phyloP scores from a whole-genome alignment of 2,113 vertebrate species.

The Ardeotis arabs region DNA sequence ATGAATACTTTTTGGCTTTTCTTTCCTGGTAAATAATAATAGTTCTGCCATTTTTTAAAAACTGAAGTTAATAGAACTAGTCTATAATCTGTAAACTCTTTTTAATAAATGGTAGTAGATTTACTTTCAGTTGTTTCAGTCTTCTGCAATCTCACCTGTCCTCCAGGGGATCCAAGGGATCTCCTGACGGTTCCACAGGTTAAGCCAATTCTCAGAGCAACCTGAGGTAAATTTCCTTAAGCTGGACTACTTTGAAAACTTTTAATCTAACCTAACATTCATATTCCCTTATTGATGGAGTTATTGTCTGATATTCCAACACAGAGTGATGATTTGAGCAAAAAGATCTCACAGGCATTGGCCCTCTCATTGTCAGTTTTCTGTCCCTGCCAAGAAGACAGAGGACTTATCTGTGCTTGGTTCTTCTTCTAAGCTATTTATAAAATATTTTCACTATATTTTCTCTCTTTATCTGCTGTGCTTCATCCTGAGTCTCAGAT shows the following conservation, averaged over 20 bases:
- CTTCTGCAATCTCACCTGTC: background rate
- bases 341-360: background rate
- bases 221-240: background rate
- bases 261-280: background rate
- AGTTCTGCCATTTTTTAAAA: background rate
- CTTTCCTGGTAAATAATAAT: background rate
- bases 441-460: background rate
- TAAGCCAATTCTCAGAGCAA: background rate
- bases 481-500: background rate
- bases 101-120: background rate
- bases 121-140: background rate
- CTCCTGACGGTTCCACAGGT: background rate
- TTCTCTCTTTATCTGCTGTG: background rate
- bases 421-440: background rate
- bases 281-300: background rate
- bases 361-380: background rate
- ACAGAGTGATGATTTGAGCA: background rate
- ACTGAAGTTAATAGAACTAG: background rate
- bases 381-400: background rate
- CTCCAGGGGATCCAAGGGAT: background rate
- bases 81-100: background rate
- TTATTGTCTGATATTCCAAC: background rate
- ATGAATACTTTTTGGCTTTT: background rate
- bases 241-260: background rate
- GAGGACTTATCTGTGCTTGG: background rate